phyloP scores from a whole-genome alignment of 2,797 vertebrate genomes.

The Macropus fuliginosus region DNA sequence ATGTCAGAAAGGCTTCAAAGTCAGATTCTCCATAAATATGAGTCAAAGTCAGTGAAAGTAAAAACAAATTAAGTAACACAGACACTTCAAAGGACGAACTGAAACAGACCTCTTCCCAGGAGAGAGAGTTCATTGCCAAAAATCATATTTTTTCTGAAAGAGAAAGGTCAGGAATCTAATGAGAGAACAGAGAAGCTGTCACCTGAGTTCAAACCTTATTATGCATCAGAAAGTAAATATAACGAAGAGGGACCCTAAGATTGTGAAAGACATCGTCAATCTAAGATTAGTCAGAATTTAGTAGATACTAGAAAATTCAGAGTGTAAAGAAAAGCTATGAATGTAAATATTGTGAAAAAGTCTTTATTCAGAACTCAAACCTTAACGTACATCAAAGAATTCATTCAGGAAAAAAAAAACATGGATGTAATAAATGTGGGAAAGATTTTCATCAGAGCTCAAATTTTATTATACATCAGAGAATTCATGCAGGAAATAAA shows the following conservation, averaged over 20 bases:
- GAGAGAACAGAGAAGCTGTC: constrained; percentile 42
- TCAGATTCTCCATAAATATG: constrained; percentile 3
- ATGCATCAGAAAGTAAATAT: constrained; percentile 27
- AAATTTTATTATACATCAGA: constrained; percentile 28
- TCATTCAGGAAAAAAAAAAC: constrained; percentile 44
- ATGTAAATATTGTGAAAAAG: constrained; percentile 15
- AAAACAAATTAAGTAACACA: no score
- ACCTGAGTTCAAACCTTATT: constrained; percentile 13
- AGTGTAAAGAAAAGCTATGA: constrained; percentile 25
- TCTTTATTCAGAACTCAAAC: constrained; percentile 37
- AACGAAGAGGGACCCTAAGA: constrained; percentile 28
- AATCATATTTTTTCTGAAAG: constrained; percentile 19
- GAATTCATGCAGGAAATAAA: constrained; percentile 81
- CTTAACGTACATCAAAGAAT: constrained; percentile 35
- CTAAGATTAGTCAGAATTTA: constrained; percentile 7
- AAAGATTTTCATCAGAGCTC: constrained; percentile 35
- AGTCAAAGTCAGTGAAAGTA: not conserved
- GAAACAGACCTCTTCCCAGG: not conserved
- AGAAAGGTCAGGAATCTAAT: not conserved
- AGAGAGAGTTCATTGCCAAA: constrained; percentile 2
- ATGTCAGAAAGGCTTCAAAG: constrained; percentile 14
- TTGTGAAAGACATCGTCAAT: constrained; percentile 1
- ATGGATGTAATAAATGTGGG: constrained; percentile 37
- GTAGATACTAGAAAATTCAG: not conserved
- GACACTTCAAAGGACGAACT: not conserved